Evolutionary conservation across 2,113 vertebrate genomes (phyloP), one percentile per base, ranked within the genome.

Genomic region (Hydrochoerus hydrochaeris): DNA sequence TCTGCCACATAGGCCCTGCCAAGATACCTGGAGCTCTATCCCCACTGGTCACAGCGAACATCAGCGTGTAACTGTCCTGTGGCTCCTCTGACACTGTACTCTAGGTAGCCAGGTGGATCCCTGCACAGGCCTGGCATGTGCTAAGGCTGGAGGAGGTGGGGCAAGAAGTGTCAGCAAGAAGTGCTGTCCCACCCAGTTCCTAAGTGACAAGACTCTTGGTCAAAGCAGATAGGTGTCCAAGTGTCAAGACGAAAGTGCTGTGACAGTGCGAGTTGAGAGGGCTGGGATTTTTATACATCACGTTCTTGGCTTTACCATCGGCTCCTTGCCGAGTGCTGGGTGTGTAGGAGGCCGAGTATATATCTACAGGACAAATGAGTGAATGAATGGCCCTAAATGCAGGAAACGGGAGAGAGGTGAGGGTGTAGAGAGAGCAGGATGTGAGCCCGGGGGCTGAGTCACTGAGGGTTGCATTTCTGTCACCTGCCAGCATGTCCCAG

Each of bases 41-140:
- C 67, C 5, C 17, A 2, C 17, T 14, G 60, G 38, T 73, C 49
- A 69, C 71, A n/a, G 20, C 0, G 9, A 35, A 28, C 30, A 24
- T 77, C n/a, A 35, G 49, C 44, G n/a, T 20, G 28, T 49, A 7
- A 67, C 17, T 30, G 75, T 35, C 62, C 30, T 7, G 9, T 24
- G 44, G 32, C 57, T 88, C 24, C 44, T 38, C 62, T 63, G 57
- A 90, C 7, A 12, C 4, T 30, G 11, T 41, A 3, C 41, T 57
- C 71, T 17, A 78, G 60, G 73, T 65, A 41, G 17, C 0, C 80
- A 67, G 28, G 46, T 19, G 49, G 85, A 75, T 8, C 8, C 28
- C 35, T 8, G 32, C 0, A 12, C 5, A 5, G 54, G 26, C 11
- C 12, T 14, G 1, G 54, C 3, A 10, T 41, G 14, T 4, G 5